These are phyloP conservation scores for Asobara japonica DNA, from an alignment of 1,140 invertebrate species.

Conservation along the genomic window DNA sequence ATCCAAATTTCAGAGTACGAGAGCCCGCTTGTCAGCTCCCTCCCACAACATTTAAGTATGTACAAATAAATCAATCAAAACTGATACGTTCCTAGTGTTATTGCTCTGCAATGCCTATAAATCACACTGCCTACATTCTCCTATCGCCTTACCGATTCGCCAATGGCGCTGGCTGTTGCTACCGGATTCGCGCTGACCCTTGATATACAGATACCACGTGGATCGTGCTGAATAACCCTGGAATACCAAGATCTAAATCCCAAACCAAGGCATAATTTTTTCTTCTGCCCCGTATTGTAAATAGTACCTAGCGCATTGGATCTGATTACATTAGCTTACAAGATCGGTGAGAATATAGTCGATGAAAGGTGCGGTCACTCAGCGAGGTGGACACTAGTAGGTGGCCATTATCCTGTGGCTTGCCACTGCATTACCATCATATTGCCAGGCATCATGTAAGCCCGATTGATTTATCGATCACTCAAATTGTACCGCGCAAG, in stretches of 20 bases:
- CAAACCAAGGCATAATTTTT: neutral
- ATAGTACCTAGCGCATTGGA: neutral
- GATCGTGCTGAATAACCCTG: neutral
- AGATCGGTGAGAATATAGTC: neutral
- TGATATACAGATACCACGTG: neutral
- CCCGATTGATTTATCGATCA: slow-evolving; percentile 30
- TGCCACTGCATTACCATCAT: neutral
- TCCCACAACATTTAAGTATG: no score
- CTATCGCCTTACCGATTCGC: neutral
- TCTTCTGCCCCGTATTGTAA: neutral
- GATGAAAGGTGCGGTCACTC: slow-evolving; percentile 20
- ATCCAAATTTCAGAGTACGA: no score
- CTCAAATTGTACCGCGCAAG: neutral
- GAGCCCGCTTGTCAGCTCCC: no score
- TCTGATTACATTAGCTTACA: slow-evolving; percentile 10
- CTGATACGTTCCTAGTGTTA: no score
- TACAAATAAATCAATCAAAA: no score
- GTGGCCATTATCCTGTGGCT: slow-evolving; percentile 24
- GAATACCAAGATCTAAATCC: neutral
- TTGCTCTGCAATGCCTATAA: no score
- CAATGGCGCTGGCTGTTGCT: neutral
- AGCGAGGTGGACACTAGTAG: neutral
- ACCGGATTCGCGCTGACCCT: neutral
- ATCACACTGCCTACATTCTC: neutral
- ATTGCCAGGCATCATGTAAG: slow-evolving; percentile 11